These are phyloP conservation scores for Cichladusa arquata DNA, from an alignment of 2,113 vertebrate genomes.

Conservation along the genomic window DNA sequence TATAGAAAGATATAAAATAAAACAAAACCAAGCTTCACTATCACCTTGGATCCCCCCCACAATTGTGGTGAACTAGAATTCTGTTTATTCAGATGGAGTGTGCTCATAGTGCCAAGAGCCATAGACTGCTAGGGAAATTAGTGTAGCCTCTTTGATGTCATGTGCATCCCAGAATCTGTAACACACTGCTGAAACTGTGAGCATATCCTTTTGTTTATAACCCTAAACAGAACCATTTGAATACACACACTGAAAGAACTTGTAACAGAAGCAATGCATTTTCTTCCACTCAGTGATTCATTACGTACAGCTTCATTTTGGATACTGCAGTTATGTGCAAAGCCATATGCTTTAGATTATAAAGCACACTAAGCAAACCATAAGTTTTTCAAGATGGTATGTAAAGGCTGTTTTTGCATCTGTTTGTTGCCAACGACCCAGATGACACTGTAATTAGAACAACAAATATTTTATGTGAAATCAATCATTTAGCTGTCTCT, in stretches of 20 bases:
- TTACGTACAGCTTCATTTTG: constrained; percentile 75
- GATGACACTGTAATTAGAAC: constrained; percentile 86
- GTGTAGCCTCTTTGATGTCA: constrained; percentile 88
- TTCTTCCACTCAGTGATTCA: constrained; percentile 77
- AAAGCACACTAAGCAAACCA: constrained; percentile 77
- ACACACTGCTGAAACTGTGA: constrained; percentile 59
- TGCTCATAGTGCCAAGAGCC: constrained; percentile 77
- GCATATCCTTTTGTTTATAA: constrained; percentile 74
- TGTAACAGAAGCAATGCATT: constrained; percentile 73
- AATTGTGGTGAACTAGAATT: constrained; percentile 71
- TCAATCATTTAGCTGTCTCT: constrained; percentile 82
- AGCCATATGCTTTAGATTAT: constrained; percentile 85
- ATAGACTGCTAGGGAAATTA: constrained; percentile 81
- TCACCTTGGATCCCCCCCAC: constrained; percentile 77
- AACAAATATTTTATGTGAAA: constrained; percentile 86
- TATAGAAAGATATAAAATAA: neutral
- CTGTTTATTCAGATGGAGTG: constrained; percentile 87
- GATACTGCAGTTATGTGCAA: constrained; percentile 71
- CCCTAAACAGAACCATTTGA: constrained; percentile 81
- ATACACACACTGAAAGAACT: constrained; percentile 69
- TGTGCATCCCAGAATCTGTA: constrained; percentile 83
- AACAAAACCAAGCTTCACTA: constrained; percentile 49
- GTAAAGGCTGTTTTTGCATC: constrained; percentile 77
- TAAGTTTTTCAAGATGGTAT: constrained; percentile 80
- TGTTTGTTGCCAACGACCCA: constrained; percentile 79